Percentiles rank a stretch among this genome's conserved stretches.
These are phyloP conservation scores for Pseudotriccus pelzelni DNA, from an alignment of 2,797 vertebrate genomes.

Conservation along the genomic window DNA sequence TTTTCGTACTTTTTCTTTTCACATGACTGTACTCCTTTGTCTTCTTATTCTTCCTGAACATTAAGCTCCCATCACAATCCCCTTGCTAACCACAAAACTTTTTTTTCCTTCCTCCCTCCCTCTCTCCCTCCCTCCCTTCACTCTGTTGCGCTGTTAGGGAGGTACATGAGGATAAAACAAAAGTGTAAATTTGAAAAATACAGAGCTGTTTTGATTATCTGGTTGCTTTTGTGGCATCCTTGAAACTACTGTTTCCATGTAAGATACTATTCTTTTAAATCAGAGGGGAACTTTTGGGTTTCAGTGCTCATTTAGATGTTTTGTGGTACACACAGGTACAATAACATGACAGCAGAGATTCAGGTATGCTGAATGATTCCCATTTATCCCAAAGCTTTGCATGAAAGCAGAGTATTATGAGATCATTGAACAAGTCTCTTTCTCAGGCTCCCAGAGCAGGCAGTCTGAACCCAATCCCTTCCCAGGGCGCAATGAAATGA, in stretches of 20 bases:
- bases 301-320: background rate
- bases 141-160: background rate
- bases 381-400: constrained; percentile 15
- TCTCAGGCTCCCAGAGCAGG: background rate
- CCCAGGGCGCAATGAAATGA: background rate
- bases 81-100: background rate
- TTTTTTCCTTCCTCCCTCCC: background rate
- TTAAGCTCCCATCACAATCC: background rate
- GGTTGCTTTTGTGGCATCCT: background rate
- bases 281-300: background rate
- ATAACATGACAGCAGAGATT: background rate
- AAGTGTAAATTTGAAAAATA: background rate
- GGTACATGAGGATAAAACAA: background rate
- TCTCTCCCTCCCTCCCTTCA: background rate
- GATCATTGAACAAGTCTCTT: background rate
- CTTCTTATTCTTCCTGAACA: background rate
- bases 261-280: background rate
- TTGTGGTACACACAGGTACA: background rate
- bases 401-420: background rate
- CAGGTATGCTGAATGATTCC: background rate
- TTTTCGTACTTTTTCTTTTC: background rate
- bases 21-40: background rate
- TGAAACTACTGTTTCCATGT: background rate
- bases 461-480: background rate
- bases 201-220: background rate